Percentiles rank a stretch among this genome's conserved stretches.
phyloP scores from a whole-genome alignment of 2,888 invertebrate genomes.

The Drosophila testacea region DNA sequence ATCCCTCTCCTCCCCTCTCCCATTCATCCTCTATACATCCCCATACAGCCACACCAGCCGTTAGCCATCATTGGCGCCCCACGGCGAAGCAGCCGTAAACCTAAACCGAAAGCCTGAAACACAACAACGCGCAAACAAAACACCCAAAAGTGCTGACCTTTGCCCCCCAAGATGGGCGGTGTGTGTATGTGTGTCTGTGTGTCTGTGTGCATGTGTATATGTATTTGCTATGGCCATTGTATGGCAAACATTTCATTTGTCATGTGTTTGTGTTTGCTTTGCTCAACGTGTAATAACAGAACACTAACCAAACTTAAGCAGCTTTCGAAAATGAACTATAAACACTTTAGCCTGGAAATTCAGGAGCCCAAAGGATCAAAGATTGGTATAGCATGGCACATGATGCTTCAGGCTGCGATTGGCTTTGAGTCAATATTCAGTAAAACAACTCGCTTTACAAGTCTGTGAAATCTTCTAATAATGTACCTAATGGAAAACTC shows the following conservation, averaged over 20 bases:
- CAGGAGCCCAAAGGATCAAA: conserved; percentile 22
- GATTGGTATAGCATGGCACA: conserved; percentile 12
- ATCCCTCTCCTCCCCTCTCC: conserved; percentile 1
- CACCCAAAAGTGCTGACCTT: conserved; percentile 63
- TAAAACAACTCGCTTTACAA: not conserved
- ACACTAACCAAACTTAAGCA: conserved; percentile 24
- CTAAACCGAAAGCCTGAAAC: conserved; percentile 48
- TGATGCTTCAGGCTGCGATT: not conserved
- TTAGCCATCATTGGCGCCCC: conserved; percentile 61
- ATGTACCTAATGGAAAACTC: too few relatives aligned
- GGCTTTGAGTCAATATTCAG: not conserved
- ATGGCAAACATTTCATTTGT: conserved; percentile 66
- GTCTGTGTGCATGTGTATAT: conserved; percentile 4
- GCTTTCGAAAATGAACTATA: conserved; percentile 49
- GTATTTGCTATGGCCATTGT: conserved; percentile 33
- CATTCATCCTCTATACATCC: not conserved
- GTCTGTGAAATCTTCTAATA: not conserved
- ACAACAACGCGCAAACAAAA: conserved; percentile 44
- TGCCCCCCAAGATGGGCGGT: conserved; percentile 51
- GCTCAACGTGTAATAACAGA: conserved; percentile 45
- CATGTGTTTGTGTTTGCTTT: conserved; percentile 58
- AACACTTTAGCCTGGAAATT: conserved; percentile 20
- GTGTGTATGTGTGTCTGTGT: conserved; percentile 3
- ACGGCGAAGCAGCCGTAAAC: conserved; percentile 29
- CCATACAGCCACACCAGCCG: conserved; percentile 13